A percentile compares a stretch with the other conserved stretches of the same genome.
These are phyloP conservation scores for Parochlus steinenii DNA, from an alignment of 2,888 invertebrate genomes.

Conservation along the genomic window DNA sequence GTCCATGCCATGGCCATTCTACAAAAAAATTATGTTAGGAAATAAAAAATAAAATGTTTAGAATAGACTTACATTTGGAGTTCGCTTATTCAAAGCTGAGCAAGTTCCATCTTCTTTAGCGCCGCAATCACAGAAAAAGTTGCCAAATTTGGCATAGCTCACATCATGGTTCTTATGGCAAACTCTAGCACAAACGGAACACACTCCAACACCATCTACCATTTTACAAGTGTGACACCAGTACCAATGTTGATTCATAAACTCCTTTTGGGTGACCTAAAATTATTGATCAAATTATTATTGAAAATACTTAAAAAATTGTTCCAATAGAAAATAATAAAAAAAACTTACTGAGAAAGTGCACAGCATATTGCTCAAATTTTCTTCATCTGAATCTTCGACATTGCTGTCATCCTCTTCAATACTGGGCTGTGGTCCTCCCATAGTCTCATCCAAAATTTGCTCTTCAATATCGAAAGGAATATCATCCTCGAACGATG, in stretches of 20 bases:
- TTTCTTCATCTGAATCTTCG: conserved; percentile 40
- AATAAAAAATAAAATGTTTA: too few relatives aligned
- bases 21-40: conserved; percentile 4
- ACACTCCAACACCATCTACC: conserved; percentile 96
- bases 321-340: too few relatives aligned
- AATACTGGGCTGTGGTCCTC: conserved; percentile 43
- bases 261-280: conserved; percentile 94
- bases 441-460: conserved; percentile 54
- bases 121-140: conserved; percentile 99
- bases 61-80: too few relatives aligned
- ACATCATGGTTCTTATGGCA: conserved; percentile 95
- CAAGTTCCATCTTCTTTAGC: conserved; percentile 81
- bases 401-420: conserved; percentile 88
- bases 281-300: too few relatives aligned
- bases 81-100: conserved; percentile 34
- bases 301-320: too few relatives aligned
- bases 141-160: conserved; percentile 93
- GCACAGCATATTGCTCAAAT: conserved; percentile 54
- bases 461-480: conserved; percentile 64
- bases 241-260: conserved; percentile 97
- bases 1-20: conserved; percentile 6
- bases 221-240: conserved; percentile 98
- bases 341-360: conserved; percentile 94
- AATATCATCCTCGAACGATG: conserved; percentile 67
- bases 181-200: conserved; percentile 92